A percentile compares a stretch with the other conserved stretches of the same genome.
Evolutionary conservation across 2,888 invertebrate species (phyloP).

Genomic region (Zootermopsis nevadensis): DNA sequence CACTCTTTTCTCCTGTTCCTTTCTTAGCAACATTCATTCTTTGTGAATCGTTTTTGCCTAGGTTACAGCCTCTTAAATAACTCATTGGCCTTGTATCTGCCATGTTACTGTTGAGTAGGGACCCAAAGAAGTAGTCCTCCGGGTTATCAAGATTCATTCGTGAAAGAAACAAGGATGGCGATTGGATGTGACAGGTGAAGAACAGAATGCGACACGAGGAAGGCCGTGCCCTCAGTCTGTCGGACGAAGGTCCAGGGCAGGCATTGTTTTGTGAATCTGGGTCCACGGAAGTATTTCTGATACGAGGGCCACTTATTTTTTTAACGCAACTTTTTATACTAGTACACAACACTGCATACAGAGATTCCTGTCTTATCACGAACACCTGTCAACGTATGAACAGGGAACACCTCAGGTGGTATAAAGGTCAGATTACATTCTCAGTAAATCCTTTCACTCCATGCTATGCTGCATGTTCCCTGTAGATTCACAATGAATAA

Average conservation of each 20-base stretch:
- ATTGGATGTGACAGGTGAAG: conserved; percentile 21
- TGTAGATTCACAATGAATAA: too few species aligned
- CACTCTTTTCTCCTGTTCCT: background rate
- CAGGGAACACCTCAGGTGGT: background rate
- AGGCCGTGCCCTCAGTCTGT: background rate
- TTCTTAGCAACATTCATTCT: background rate
- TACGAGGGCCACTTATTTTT: background rate
- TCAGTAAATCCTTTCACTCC: background rate
- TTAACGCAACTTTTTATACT: background rate
- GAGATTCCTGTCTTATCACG: background rate
- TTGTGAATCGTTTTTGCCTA: conserved; percentile 22
- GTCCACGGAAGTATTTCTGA: background rate
- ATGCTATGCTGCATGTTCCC: background rate
- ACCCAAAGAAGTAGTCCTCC: background rate
- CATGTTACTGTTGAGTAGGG: background rate
- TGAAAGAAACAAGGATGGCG: conserved; percentile 19
- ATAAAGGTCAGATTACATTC: background rate
- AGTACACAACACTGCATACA: background rate
- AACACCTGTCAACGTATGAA: background rate
- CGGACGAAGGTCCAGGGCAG: background rate
- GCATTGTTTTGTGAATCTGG: conserved; percentile 6
- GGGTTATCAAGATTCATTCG: conserved; percentile 28
- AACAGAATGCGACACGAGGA: background rate
- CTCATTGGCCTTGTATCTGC: conserved; percentile 23
- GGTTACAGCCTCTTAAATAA: conserved; percentile 23